Evolutionary conservation across 2,888 invertebrate species (phyloP).

Genomic region (Rotaria socialis): DNA sequence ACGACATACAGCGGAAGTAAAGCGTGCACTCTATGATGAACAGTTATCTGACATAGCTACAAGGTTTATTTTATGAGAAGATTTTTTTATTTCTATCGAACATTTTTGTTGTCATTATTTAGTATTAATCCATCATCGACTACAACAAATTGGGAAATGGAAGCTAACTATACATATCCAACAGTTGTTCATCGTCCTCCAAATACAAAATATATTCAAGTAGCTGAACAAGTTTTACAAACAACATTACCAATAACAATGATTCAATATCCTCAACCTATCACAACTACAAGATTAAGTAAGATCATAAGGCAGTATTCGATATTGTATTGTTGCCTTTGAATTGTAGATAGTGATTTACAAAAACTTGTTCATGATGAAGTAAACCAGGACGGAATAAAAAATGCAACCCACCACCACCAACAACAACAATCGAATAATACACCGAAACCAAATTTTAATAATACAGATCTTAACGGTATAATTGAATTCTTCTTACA

Average conservation of each 20-base stretch:
- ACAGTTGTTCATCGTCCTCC: constrained; percentile 17
- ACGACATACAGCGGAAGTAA: constrained; percentile 82
- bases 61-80: neutral
- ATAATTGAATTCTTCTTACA: neutral
- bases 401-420: constrained; percentile 2
- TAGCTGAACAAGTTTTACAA: constrained; percentile 28
- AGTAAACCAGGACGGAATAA: neutral
- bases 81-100: neutral
- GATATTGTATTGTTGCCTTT: too few species aligned
- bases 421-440: neutral
- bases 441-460: neutral
- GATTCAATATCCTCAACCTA: neutral
- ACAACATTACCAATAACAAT: neutral
- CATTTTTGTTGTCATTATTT: too few species aligned
- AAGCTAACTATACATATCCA: constrained; percentile 2
- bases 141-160: constrained; percentile 29
- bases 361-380: neutral
- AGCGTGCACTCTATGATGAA: constrained; percentile 85
- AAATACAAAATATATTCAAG: neutral
- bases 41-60: constrained; percentile 77
- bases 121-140: neutral
- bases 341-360: neutral
- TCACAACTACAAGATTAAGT: neutral
- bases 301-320: neutral
- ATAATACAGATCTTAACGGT: neutral